phyloP scores from a whole-genome alignment of 1,140 invertebrate species.

The Musca vetustissima region DNA sequence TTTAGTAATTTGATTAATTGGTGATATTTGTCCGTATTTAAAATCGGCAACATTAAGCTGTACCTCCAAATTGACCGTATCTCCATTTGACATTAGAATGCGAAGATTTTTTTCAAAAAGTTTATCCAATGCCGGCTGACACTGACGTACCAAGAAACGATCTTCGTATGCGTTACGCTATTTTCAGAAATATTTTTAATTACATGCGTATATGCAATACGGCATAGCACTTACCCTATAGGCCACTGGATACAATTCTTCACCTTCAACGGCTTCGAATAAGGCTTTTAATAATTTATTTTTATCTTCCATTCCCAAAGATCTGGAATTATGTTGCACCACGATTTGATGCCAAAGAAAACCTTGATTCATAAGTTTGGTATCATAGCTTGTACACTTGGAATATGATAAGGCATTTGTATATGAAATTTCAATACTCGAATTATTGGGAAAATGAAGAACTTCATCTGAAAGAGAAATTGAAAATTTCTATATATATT shows the following conservation, averaged over 20 bases:
- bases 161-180: conserved; percentile 23
- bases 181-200: background rate
- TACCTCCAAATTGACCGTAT: conserved; percentile 6
- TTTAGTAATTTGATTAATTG: conserved; percentile 9
- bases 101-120: conserved; percentile 25
- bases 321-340: conserved; percentile 25
- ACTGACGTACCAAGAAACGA: conserved; percentile 28
- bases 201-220: background rate
- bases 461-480: conserved; percentile 27
- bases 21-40: conserved; percentile 28
- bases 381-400: conserved; percentile 21
- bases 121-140: conserved; percentile 26
- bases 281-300: conserved; percentile 22
- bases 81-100: conserved; percentile 15
- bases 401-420: conserved; percentile 12
- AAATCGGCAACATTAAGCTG: conserved; percentile 29
- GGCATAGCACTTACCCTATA: conserved; percentile 31
- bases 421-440: conserved; percentile 21
- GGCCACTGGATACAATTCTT: conserved; percentile 29
- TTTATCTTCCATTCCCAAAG: conserved; percentile 9
- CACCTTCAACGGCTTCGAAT: conserved; percentile 19
- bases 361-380: conserved; percentile 19
- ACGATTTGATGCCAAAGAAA: conserved; percentile 35
- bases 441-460: conserved; percentile 23
- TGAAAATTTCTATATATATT: too few relatives aligned